These are phyloP conservation scores for Seira musarum DNA, from an alignment of 2,888 invertebrate genomes.

Conservation along the genomic window DNA sequence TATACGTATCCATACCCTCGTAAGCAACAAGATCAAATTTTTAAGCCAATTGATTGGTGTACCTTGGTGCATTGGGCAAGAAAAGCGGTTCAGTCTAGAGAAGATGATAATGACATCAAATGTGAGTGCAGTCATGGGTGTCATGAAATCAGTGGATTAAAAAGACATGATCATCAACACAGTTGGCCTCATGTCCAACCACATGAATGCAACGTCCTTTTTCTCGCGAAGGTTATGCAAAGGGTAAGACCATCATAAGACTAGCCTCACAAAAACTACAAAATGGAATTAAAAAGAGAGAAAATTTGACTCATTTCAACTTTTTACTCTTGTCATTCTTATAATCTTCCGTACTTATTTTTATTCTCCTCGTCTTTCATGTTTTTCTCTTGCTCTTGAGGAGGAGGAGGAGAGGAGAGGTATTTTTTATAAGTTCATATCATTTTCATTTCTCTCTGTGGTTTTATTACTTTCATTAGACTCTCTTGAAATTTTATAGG, in stretches of 20 bases:
- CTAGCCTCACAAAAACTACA: too few relatives aligned
- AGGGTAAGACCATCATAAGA: slow-evolving; percentile 56
- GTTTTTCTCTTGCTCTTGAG: neutral
- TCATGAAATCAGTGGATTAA: slow-evolving; percentile 68
- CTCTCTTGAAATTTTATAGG: neutral
- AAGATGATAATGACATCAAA: slow-evolving; percentile 66
- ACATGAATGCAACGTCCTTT: slow-evolving; percentile 90
- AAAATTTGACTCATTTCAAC: too few relatives aligned
- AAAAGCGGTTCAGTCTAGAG: slow-evolving; percentile 68
- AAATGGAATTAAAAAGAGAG: too few relatives aligned
- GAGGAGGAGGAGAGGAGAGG: slow-evolving; percentile 16
- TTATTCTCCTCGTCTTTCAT: neutral
- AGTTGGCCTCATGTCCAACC: slow-evolving; percentile 73
- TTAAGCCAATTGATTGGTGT: slow-evolving; percentile 68
- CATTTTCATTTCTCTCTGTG: neutral
- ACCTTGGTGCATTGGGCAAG: slow-evolving; percentile 69
- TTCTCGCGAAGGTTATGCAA: slow-evolving; percentile 84
- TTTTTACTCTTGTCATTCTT: too few relatives aligned
- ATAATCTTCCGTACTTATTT: too few relatives aligned
- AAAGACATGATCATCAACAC: slow-evolving; percentile 68
- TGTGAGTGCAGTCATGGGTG: slow-evolving; percentile 69
- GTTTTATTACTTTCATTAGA: slow-evolving; percentile 57
- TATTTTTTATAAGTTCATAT: neutral
- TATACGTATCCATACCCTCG: slow-evolving; percentile 67
- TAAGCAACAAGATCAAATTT: slow-evolving; percentile 67